Conservation (phyloP, 2,113 vertebrate genomes). For the Epinephelus lanceolatus region DNA sequence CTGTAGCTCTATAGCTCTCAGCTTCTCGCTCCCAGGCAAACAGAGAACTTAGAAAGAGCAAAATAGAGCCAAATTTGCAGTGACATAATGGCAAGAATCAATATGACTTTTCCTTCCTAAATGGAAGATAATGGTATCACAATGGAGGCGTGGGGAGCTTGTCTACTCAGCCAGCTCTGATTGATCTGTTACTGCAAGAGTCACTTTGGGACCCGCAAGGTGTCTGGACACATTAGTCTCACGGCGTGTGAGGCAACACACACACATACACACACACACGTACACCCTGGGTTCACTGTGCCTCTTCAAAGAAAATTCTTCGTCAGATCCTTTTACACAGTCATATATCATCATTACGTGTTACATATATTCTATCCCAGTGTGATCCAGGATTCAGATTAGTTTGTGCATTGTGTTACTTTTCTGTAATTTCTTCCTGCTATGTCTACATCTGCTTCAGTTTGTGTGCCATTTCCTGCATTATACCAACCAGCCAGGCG, state of each 20-base stretch:
- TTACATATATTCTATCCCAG: neutral
- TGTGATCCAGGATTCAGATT: neutral
- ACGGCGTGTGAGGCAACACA: slow-evolving; percentile 21
- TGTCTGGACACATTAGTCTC: slow-evolving; percentile 75
- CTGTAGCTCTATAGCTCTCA: neutral
- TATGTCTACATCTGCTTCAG: neutral
- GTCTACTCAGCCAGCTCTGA: slow-evolving; percentile 73
- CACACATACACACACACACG: neutral
- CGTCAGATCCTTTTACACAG: slow-evolving; percentile 23
- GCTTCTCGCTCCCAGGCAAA: slow-evolving; percentile 21
- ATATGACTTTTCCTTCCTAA: slow-evolving; percentile 78
- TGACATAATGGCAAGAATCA: slow-evolving; percentile 75
- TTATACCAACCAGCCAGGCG: neutral
- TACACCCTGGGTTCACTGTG: slow-evolving; percentile 9
- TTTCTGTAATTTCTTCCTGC: neutral
- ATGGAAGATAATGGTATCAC: slow-evolving; percentile 80
- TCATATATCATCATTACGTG: slow-evolving; percentile 34
- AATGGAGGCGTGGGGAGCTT: slow-evolving; percentile 74
- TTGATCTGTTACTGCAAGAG: slow-evolving; percentile 80
- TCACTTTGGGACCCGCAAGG: slow-evolving; percentile 70
- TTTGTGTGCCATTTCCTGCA: neutral
- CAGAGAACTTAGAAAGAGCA: slow-evolving; percentile 51
- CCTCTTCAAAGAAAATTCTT: slow-evolving; percentile 40
- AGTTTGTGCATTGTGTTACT: neutral
- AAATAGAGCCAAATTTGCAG: slow-evolving; percentile 58